These are phyloP conservation scores for Ptychoptera contaminata DNA, from an alignment of 2,888 invertebrate genomes.

Conservation along the genomic window DNA sequence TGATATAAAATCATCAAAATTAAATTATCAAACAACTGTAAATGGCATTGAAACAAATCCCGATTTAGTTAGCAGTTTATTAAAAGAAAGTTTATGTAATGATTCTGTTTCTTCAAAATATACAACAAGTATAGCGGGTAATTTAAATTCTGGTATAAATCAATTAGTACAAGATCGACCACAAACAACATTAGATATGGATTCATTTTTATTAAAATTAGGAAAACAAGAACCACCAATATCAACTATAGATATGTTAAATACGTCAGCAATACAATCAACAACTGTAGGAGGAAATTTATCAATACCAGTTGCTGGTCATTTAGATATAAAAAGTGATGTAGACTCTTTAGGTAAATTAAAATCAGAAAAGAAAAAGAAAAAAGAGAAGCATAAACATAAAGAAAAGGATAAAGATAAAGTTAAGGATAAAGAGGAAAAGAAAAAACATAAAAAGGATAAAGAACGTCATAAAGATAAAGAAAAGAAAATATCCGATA, in stretches of 20 bases:
- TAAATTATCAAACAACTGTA: slow-evolving; percentile 17
- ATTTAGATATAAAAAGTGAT: slow-evolving; percentile 9
- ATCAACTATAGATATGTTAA: slow-evolving; percentile 14
- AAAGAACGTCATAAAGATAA: slow-evolving; percentile 34
- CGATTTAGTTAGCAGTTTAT: slow-evolving; percentile 48
- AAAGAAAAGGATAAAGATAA: slow-evolving; percentile 65
- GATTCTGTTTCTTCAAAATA: slow-evolving; percentile 14
- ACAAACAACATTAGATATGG: not conserved
- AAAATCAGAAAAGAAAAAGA: slow-evolving; percentile 41
- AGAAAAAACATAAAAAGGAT: slow-evolving; percentile 57
- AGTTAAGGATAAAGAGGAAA: slow-evolving; percentile 53
- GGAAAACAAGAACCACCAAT: not conserved
- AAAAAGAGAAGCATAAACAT: slow-evolving; percentile 63
- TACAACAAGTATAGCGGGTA: not conserved
- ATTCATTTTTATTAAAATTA: too few species aligned
- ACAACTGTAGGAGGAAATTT: slow-evolving; percentile 25
- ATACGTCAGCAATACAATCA: slow-evolving; percentile 9
- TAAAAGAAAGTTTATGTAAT: slow-evolving; percentile 45
- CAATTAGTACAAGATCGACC: not conserved
- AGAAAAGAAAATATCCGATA: slow-evolving; percentile 10
- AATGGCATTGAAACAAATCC: slow-evolving; percentile 60
- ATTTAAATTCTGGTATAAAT: not conserved
- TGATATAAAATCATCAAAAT: slow-evolving; percentile 4
- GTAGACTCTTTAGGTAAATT: not conserved
- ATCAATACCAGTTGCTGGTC: slow-evolving; percentile 15